phyloP scores from a whole-genome alignment of 2,888 invertebrate genomes.

The Thymelicus sylvestris region DNA sequence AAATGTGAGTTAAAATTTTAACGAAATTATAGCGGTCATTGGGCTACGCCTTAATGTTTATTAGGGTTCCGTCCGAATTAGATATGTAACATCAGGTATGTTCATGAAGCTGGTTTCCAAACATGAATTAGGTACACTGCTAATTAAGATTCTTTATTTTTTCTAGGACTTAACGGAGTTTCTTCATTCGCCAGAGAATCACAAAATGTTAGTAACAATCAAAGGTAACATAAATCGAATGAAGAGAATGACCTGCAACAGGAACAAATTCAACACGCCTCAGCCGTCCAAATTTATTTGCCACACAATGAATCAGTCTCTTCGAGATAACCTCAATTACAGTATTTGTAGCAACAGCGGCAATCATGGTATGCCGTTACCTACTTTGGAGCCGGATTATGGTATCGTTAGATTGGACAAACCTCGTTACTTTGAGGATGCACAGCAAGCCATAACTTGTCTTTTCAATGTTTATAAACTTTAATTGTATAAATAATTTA shows the following conservation, averaged over 20 bases:
- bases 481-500: conserved; percentile 45
- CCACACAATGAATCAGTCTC: conserved; percentile 53
- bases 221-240: conserved; percentile 66
- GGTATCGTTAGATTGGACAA: conserved; percentile 68
- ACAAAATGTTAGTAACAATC: conserved; percentile 67
- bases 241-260: conserved; percentile 67
- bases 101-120: too few relatives aligned
- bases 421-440: conserved; percentile 73
- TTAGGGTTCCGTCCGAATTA: too few relatives aligned
- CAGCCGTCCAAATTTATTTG: conserved; percentile 56
- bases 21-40: too few relatives aligned
- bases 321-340: conserved; percentile 35
- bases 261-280: conserved; percentile 58
- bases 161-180: conserved; percentile 70
- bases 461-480: conserved; percentile 70
- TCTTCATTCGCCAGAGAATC: conserved; percentile 66
- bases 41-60: too few relatives aligned
- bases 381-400: conserved; percentile 73
- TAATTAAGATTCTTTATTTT: conserved; percentile 20
- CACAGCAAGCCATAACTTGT: conserved; percentile 72
- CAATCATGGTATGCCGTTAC: conserved; percentile 47
- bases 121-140: too few relatives aligned
- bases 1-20: too few relatives aligned
- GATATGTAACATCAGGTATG: too few relatives aligned
- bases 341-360: conserved; percentile 41